Base-by-base conservation (phyloP, 2,113 vertebrate species). In the Pachypanchax playfairii region DNA sequence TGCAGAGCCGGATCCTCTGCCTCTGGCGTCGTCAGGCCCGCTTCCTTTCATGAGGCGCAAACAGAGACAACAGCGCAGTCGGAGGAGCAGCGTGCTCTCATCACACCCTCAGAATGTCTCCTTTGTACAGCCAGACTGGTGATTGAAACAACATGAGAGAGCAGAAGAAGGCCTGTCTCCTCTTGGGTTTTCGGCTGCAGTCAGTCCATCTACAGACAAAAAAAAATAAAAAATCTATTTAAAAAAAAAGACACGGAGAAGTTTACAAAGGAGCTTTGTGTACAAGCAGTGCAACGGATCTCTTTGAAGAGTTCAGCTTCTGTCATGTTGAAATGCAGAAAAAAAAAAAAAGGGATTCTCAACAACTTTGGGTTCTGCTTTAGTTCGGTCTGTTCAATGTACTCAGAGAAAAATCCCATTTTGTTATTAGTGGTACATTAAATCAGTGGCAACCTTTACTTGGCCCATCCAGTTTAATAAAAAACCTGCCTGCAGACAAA, bases 1-100 rank as follows among this genome's bases (percentile, higher is more conserved):
- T 61, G 67, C 73, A 70, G 80, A 84, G 72, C 70, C 41, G 61
- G 76, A 87, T 86, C 82, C 80, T 62, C 70, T 11, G 83, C 88
- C 91, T 84, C 88, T 89, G 91, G 90, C 89, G 73, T 64, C 85
- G 88, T 86, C 87, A 89, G 84, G 81, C 81, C 89, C 59, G 83
- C 78, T 89, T 91, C 90, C 90, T 90, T 90, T 91, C 72, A 90
- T 91, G 89, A 91, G 80, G 79, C 90, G 87, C 81, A 89, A 85
- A 84, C 73, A 70, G 81, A 90, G 82, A 89, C 82, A 83, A 83
- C 79, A 74, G 80, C 70, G 28, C 77, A 84, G 83, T 82, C 80
- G 67, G 80, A 77, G 52, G 82, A 73, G 82, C 41, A 56, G 69
- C 33, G 79, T 52, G 76, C 77, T 62, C 82, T 82, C 82, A 57